Conservation (phyloP, 1,140 invertebrate species). For the Drosophila watanabei region DNA sequence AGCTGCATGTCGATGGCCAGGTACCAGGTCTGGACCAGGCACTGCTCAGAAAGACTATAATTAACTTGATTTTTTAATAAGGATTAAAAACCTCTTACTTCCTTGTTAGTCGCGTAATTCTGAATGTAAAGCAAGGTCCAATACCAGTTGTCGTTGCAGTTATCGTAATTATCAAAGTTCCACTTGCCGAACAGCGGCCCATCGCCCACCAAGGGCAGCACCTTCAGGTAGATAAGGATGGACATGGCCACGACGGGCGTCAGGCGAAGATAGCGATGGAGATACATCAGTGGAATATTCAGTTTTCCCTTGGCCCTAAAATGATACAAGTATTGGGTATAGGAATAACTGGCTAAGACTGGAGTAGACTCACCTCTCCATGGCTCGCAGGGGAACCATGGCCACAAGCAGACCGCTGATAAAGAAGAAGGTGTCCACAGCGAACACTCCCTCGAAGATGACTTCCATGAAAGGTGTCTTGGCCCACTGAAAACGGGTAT, state of each 20-base stretch:
- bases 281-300: conserved; percentile 72
- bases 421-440: conserved; percentile 90
- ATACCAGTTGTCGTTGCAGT: conserved; percentile 54
- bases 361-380: conserved; percentile 87
- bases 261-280: conserved; percentile 71
- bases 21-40: conserved; percentile 95
- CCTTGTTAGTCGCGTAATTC: conserved; percentile 52
- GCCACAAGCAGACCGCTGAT: conserved; percentile 89
- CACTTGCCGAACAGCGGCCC: conserved; percentile 50
- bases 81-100: conserved; percentile 20
- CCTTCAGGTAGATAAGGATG: conserved; percentile 53
- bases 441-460: conserved; percentile 86
- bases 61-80: not conserved
- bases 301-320: conserved; percentile 60
- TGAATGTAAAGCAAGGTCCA: conserved; percentile 66
- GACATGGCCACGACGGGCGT: conserved; percentile 58
- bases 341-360: no score
- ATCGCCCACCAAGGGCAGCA: conserved; percentile 52
- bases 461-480: conserved; percentile 87
- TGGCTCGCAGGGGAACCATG: conserved; percentile 88
- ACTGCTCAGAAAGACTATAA: conserved; percentile 86
- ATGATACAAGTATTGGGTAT: not conserved
- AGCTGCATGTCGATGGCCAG: conserved; percentile 94
- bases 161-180: conserved; percentile 71
- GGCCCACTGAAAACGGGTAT: conserved; percentile 54